These are phyloP conservation scores for Abrostola tripartita DNA, from an alignment of 2,888 invertebrate species.

Conservation along the genomic window DNA sequence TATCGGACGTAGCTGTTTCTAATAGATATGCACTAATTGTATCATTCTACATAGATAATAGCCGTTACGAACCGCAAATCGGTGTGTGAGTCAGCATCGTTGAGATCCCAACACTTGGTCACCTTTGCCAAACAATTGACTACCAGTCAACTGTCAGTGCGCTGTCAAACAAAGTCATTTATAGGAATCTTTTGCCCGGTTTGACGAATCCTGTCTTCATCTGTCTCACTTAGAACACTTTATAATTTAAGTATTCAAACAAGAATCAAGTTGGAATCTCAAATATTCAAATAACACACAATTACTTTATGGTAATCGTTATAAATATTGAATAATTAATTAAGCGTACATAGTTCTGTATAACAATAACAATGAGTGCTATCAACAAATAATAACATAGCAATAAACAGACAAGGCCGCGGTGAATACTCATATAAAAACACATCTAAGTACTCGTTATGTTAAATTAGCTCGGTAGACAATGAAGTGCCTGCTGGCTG, in stretches of 20 bases:
- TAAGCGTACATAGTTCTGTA: slow-evolving; percentile 25
- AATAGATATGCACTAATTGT: slow-evolving; percentile 68
- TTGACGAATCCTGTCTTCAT: background rate
- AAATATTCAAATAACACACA: slow-evolving; percentile 31
- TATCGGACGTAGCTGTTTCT: slow-evolving; percentile 59
- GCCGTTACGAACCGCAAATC: slow-evolving; percentile 50
- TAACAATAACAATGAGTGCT: slow-evolving; percentile 42
- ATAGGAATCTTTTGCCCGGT: slow-evolving; percentile 3
- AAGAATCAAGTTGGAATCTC: slow-evolving; percentile 14
- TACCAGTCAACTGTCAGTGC: slow-evolving; percentile 5
- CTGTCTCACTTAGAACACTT: background rate
- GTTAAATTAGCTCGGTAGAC: slow-evolving; percentile 44
- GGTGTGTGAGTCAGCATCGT: slow-evolving; percentile 31
- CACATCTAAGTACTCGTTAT: slow-evolving; percentile 43
- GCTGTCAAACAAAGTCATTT: slow-evolving; percentile 7
- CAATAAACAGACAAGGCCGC: slow-evolving; percentile 45
- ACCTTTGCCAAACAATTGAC: slow-evolving; percentile 21
- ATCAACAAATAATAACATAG: slow-evolving; percentile 50
- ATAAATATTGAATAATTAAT: slow-evolving; percentile 44
- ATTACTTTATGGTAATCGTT: slow-evolving; percentile 23
- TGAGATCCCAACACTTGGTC: slow-evolving; percentile 20
- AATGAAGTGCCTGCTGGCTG: slow-evolving; percentile 37
- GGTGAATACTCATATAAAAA: slow-evolving; percentile 31
- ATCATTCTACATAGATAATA: slow-evolving; percentile 52
- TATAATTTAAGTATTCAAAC: slow-evolving; percentile 5